phyloP scores from a whole-genome alignment of 2,888 invertebrate genomes.

The Thumatha senex region DNA sequence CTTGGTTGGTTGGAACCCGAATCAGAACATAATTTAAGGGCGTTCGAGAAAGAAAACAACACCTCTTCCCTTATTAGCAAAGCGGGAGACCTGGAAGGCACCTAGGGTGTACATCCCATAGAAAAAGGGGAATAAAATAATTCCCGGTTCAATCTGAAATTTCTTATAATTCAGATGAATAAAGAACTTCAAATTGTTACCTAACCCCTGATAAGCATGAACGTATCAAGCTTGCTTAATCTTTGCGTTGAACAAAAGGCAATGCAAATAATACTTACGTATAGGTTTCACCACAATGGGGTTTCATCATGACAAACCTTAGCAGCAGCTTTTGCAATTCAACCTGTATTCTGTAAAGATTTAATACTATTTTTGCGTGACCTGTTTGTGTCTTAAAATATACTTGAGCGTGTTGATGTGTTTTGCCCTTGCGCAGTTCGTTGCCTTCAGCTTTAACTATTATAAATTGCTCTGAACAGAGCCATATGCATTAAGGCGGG shows the following conservation, averaged over 20 bases:
- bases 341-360: not conserved
- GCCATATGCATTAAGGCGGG: conserved; percentile 9
- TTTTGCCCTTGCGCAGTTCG: conserved; percentile 14
- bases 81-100: too few relatives aligned
- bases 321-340: not conserved
- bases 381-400: not conserved
- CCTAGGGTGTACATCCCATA: too few relatives aligned
- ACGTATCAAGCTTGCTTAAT: not conserved
- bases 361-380: not conserved
- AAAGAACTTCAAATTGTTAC: not conserved
- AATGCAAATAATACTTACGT: not conserved
- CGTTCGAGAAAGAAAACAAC: too few relatives aligned
- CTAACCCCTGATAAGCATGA: not conserved
- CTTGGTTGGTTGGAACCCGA: too few relatives aligned
- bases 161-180: too few relatives aligned
- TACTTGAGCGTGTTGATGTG: not conserved
- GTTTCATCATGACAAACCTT: conserved; percentile 4
- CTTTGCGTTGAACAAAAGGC: conserved; percentile 1
- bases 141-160: too few relatives aligned
- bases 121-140: too few relatives aligned
- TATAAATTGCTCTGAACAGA: conserved; percentile 8
- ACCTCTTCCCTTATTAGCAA: too few relatives aligned
- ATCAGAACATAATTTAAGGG: too few relatives aligned
- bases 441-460: conserved; percentile 11
- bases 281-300: conserved; percentile 1